phyloP scores from a whole-genome alignment of 2,797 vertebrate species.

The Karalla daura region DNA sequence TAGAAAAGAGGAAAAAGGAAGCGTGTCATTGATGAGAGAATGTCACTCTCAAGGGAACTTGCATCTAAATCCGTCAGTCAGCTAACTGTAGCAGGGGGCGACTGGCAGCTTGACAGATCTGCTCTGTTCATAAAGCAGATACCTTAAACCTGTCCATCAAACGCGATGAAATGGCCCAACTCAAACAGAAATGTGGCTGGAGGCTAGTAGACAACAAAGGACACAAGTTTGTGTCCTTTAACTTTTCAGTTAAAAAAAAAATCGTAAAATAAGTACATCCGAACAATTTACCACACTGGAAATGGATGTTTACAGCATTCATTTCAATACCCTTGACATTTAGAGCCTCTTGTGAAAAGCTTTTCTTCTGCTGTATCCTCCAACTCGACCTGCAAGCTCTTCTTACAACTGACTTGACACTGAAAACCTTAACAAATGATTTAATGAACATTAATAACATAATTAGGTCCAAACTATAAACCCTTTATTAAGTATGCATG shows the following conservation, averaged over 20 bases:
- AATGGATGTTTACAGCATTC: neutral
- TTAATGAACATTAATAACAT: neutral
- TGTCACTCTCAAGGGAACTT: conserved; percentile 57
- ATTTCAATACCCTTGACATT: neutral
- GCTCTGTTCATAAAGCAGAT: conserved; percentile 64
- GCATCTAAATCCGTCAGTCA: conserved; percentile 66
- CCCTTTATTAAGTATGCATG: neutral
- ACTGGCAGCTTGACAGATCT: conserved; percentile 69
- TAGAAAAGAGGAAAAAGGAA: neutral
- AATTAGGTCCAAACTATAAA: neutral
- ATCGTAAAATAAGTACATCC: neutral
- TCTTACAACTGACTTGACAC: no score
- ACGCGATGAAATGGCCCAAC: conserved; percentile 60
- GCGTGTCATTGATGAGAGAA: conserved; percentile 49
- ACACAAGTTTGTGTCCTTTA: conserved; percentile 35
- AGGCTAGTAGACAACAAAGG: conserved; percentile 48
- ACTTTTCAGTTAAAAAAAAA: conserved; percentile 31
- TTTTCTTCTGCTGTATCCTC: no score
- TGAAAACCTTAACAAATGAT: neutral
- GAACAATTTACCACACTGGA: neutral
- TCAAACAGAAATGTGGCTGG: conserved; percentile 38
- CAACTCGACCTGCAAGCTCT: no score
- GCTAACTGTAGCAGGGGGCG: conserved; percentile 46
- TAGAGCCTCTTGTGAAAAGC: no score
- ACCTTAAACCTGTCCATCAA: conserved; percentile 58